phyloP scores from a whole-genome alignment of 2,797 vertebrate species.

The Pelobates cultripes region DNA sequence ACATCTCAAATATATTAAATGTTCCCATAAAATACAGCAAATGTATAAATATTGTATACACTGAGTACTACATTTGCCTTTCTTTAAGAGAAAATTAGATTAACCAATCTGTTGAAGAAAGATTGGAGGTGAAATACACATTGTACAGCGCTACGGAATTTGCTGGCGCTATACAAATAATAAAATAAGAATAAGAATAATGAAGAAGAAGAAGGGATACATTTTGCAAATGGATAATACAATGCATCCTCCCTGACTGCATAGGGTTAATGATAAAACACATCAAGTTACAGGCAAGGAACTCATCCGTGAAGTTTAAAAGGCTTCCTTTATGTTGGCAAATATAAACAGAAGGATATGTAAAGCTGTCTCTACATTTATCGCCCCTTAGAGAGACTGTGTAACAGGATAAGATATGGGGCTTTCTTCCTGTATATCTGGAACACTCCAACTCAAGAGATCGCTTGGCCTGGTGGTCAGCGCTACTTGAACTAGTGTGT shows the following conservation, averaged over 20 bases:
- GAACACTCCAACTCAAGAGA: slow-evolving; percentile 15
- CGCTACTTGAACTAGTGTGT: slow-evolving; percentile 9
- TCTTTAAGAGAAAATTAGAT: no score
- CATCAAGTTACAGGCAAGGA: slow-evolving; percentile 11
- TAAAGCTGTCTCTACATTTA: slow-evolving; percentile 20
- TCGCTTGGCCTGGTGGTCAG: slow-evolving; percentile 34
- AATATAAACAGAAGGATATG: slow-evolving; percentile 27
- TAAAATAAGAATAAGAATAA: no score
- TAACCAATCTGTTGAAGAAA: no score
- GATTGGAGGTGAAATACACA: no score
- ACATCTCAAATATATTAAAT: no score
- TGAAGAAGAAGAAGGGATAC: no score
- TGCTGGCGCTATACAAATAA: no score
- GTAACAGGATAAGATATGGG: slow-evolving; percentile 36
- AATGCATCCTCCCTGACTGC: not conserved
- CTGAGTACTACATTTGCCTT: no score
- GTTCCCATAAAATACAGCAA: no score
- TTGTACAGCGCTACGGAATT: no score
- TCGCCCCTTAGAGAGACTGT: slow-evolving; percentile 28
- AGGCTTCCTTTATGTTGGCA: not conserved
- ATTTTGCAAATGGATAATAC: no score
- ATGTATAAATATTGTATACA: no score
- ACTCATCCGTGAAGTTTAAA: slow-evolving; percentile 5
- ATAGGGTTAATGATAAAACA: not conserved
- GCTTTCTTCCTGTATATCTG: slow-evolving; percentile 27